Base-by-base conservation (phyloP, 2,113 vertebrate genomes). In the Epinephelus cyanopodus region DNA sequence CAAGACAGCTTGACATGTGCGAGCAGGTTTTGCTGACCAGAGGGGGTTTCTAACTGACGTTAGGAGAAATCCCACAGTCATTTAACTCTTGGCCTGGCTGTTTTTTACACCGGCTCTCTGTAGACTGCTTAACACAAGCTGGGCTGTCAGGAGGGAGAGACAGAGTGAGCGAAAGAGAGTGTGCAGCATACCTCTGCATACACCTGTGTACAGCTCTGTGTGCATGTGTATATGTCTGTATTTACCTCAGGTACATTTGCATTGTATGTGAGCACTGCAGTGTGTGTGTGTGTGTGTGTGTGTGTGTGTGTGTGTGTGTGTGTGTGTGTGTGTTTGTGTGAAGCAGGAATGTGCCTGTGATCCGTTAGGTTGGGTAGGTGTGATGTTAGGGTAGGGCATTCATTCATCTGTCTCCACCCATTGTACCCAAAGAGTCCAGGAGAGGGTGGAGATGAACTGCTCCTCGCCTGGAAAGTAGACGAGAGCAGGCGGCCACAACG, bases 1-100 rank as follows among this genome's bases (percentile, higher is more conserved):
- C 91, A 88, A 92, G 92, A 92, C 91, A 93, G 88, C 78, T 88
- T 91, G 91, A 90, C 88, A 81, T 69, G 88, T 89, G 65, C 15
- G 3, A 75, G 90, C 42, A 81, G 90, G 77, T 85, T 90, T 83
- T 74, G 86, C 90, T 91, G 89, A 92, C 86, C 89, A 67, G 77
- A 83, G 77, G 87, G 85, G 67, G 50, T 83, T 87, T 87, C 82
- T 77, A 77, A 83, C 85, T 90, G 88, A 81, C 82, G 69, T 90
- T 91, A 82, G 84, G 87, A 90, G 87, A 89, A 89, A 92, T 93
- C 88, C 89, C 85, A 88, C 82, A 91, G 88, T 90, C 83, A 83
- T 92, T 93, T 91, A 90, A 86, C 71, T 87, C 81, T 62, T 77
- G 33, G 74, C 77, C 56, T 17, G 61, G 63, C 77, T 86, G 80